Base-by-base conservation (phyloP, 1,140 invertebrate species). In the Eumeta japonica region DNA sequence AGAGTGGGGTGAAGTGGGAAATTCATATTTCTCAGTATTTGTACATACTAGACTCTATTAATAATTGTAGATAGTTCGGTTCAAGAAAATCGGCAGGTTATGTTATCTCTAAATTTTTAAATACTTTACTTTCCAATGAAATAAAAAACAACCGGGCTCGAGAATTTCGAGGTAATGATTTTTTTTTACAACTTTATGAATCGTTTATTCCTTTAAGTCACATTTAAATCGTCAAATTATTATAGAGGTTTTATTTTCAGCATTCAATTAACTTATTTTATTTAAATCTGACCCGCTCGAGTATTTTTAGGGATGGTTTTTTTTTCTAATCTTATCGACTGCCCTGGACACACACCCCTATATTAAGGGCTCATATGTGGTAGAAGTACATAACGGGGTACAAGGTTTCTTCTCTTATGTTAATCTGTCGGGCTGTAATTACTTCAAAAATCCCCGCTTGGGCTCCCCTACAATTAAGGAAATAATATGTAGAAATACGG, bases 221-320 rank as follows among this genome's bases (percentile, higher is more conserved):
- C 20, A n/a, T 24, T 24, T 24, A 24, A 24, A 24, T 24, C 20
- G 20, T 24, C 20, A 24, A n/a, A 24, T 24, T 24, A 24, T 24
- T 24, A 24, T 7, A 24, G 20, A 7, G n/a, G n/a, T 24, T 24
- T 24, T 24, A n/a, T 24, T 24, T 24, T 24, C 20, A 7, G 20
- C 20, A 24, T 24, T 5, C n/a, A 24, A 24, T 24, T 7, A 24
- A 24, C 20, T 24, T 24, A 24, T 24, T 24, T 24, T 24, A n/a
- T 24, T 24, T 24, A 24, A 24, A 24, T 24, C 20, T 24, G 20
- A 24, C n/a, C 5, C 20, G 20, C 20, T n/a, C 20, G 5, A 24
- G 5, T 24, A 7, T 5, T 24, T 24, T 24, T 24, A n/a, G 5
- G 20, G 20, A 24, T 24, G 5, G n/a, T 24, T 24, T 24, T 24